Evolutionary conservation across 2,797 vertebrate species (phyloP), one percentile per base, ranked within the genome.

Genomic region (Lycodopsis pacificus): DNA sequence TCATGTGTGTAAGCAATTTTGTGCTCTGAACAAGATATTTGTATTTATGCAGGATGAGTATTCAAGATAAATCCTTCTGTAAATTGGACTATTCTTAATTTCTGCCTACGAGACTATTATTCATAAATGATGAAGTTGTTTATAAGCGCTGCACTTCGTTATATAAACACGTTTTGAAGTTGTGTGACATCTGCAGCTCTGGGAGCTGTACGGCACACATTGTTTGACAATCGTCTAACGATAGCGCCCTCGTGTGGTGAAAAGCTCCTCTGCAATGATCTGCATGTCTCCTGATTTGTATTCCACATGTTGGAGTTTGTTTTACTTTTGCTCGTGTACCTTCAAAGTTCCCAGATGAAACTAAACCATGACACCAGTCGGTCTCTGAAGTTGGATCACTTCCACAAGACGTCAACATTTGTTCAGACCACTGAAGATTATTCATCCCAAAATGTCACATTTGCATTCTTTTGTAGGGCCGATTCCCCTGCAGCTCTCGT

Each of bases 361-460:
- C 13, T 2, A 49, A 71, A 82, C 70, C 56, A 6, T 32, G n/a
- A 27, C 46, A 10, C 1, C 7, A 49, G 59, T 74, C 57, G 13
- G 53, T 63, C 48, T 83, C 57, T 79, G 67, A 80, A 79, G 85
- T 46, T 32, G 40, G 54, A 81, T 84, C 76, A 65, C 67, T 87
- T 74, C 86, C 38, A 65, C 71, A 68, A 86, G 88, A 91, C 83
- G 74, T 77, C 83, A 91, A 91, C 84, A 90, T 90, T 88, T 89
- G 79, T 89, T 80, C 69, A 40, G 68, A 76, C 36, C 67, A 38
- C 58, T 62, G 76, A 84, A 80, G 63, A 81, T 88, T 88, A 87
- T 76, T 90, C 78, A 84, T 73, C 30, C 69, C 49, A 44, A 86
- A 92, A 93, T 92, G 86, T 85, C 91, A 91, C 83, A 91, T 93